A percentile compares a stretch with the other conserved stretches of the same genome.
These are phyloP conservation scores for Teleiodes luculella DNA, from an alignment of 2,888 invertebrate genomes.

Conservation along the genomic window DNA sequence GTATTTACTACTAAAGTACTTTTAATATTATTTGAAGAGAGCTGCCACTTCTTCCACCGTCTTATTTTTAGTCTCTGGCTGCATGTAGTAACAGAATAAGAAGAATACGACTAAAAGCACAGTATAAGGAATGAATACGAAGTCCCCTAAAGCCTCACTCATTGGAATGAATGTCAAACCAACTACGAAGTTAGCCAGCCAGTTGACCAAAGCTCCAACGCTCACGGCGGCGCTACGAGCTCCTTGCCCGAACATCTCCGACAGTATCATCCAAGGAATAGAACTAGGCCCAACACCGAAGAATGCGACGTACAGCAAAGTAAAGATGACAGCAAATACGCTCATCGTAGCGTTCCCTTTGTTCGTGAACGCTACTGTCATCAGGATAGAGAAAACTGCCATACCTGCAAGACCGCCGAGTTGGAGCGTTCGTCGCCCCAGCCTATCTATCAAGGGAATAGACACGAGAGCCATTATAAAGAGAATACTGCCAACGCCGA, in stretches of 20 bases:
- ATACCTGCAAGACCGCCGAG: slow-evolving; percentile 84
- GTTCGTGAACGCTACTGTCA: slow-evolving; percentile 78
- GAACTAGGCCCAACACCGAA: slow-evolving; percentile 75
- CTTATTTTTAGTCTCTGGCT: slow-evolving; percentile 74
- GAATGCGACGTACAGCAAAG: slow-evolving; percentile 69
- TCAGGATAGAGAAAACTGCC: slow-evolving; percentile 84
- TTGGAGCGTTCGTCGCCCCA: slow-evolving; percentile 84
- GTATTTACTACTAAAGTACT: slow-evolving; percentile 19
- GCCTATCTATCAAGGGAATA: slow-evolving; percentile 85
- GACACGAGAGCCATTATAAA: slow-evolving; percentile 87
- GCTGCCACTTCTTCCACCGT: slow-evolving; percentile 73
- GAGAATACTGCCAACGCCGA: slow-evolving; percentile 84
- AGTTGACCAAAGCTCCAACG: slow-evolving; percentile 71
- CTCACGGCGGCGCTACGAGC: slow-evolving; percentile 72
- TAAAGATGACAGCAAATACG: slow-evolving; percentile 69
- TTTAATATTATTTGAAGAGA: slow-evolving; percentile 60
- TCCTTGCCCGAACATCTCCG: slow-evolving; percentile 72
- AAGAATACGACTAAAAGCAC: slow-evolving; percentile 66
- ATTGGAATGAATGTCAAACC: slow-evolving; percentile 66
- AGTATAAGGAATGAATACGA: slow-evolving; percentile 70
- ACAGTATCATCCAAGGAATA: slow-evolving; percentile 76
- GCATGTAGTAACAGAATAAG: slow-evolving; percentile 64
- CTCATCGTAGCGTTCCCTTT: slow-evolving; percentile 64
- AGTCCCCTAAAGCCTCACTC: slow-evolving; percentile 54
- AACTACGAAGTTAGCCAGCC: slow-evolving; percentile 76